Evolutionary conservation across 23 tunicate species (phyloP), one percentile per base, ranked within the genome.

Genomic region (Clavelina lepadiformis): DNA sequence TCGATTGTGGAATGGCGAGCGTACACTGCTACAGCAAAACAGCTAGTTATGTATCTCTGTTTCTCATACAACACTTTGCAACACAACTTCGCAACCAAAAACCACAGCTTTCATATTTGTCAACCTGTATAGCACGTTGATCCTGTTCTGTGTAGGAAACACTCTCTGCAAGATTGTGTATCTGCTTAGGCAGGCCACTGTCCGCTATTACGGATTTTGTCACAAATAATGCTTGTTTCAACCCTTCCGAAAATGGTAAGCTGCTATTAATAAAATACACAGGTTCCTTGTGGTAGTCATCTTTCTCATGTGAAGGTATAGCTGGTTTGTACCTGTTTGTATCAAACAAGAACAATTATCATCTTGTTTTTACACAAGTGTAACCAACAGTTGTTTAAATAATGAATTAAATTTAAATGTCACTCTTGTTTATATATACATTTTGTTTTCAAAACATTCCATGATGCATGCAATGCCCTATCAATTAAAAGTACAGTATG

Each of bases 141-240:
- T 82, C 84, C 54, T 85, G 78, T 28, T 58, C 46, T 5, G 62
- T 58, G 0, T 49, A n/a, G 28, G 60, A 31, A 25, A 50, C 58
- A 0, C 23, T 26, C 7, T 69, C 74, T 44, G 58, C 28, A 28
- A 63, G 35, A 6, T 77, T 63, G 33, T 67, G 24, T 1, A 83
- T 60, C 11, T 35, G 49, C 15, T 23, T 19, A 21, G 94, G 94
- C 67, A 85, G 54, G 2, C 77, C 86, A 27, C 51, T 64, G 2
- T 58, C 81, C 4, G 38, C 35, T 35, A 86, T 50, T 2, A 88
- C 74, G 18, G 74, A 80, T 46, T 88, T 88, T 18, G 96, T 88
- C 1, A 88, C 51, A 54, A 46, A 74, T 38, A 88, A 31, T 0
- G 75, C 67, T 74, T 88, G 96, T 28, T 53, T 68, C 22, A 88